Evolutionary conservation across 2,888 invertebrate genomes (phyloP).

Genomic region (Trichacis sp.): DNA sequence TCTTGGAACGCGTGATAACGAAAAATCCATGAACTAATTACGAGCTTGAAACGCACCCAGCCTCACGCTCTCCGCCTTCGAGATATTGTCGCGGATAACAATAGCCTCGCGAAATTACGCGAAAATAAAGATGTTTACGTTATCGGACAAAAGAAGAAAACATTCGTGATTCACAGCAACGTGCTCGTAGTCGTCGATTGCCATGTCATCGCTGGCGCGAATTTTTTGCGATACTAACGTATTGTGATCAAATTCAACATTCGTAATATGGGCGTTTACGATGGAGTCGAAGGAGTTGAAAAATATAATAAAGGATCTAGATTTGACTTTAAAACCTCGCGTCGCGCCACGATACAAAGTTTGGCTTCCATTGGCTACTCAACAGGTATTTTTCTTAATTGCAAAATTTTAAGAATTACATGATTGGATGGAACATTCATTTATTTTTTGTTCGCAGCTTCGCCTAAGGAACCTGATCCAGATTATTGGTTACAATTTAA

Average conservation of each 20-base stretch:
- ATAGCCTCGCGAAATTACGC: too few species aligned
- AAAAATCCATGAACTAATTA: too few species aligned
- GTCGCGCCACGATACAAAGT: constrained; percentile 77
- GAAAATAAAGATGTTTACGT: too few species aligned
- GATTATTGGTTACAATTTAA: constrained; percentile 77
- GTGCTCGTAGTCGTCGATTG: background rate
- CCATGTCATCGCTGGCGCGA: constrained; percentile 17
- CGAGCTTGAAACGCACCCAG: too few species aligned
- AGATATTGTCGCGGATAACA: too few species aligned
- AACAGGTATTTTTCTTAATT: constrained; percentile 74
- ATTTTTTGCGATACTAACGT: background rate
- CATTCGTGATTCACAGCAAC: too few species aligned
- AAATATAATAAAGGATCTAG: constrained; percentile 63
- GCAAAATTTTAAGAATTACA: constrained; percentile 11
- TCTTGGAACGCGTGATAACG: too few species aligned
- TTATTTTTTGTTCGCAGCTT: constrained; percentile 69
- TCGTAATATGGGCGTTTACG: constrained; percentile 54
- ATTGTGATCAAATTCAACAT: constrained; percentile 1
- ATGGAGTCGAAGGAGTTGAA: constrained; percentile 59
- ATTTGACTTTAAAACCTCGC: constrained; percentile 65
- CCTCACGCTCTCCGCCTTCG: too few species aligned
- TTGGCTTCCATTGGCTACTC: constrained; percentile 85
- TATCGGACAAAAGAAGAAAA: too few species aligned
- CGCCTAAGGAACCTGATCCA: constrained; percentile 84
- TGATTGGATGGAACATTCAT: too few species aligned